Evolutionary conservation across 2,113 vertebrate genomes (phyloP).

Genomic region (Craseonycteris thonglongyai): DNA sequence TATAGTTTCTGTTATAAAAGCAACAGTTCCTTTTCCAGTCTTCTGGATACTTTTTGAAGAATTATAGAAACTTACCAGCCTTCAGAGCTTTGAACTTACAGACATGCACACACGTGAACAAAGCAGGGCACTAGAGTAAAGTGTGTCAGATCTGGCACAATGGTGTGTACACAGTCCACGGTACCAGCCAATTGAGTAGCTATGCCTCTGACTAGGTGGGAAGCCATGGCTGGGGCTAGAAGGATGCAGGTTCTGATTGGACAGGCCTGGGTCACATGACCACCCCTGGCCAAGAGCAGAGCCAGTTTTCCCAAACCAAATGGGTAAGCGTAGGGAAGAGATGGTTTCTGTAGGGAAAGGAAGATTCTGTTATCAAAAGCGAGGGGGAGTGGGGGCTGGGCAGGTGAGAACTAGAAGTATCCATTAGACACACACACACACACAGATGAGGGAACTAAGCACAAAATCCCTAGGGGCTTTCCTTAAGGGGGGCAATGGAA

Average conservation of each 20-base stretch:
- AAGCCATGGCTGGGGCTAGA: background rate
- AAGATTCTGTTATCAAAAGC: background rate
- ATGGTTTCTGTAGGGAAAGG: background rate
- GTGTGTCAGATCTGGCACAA: background rate
- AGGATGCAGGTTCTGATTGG: background rate
- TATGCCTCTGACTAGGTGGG: background rate
- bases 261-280: background rate
- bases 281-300: background rate
- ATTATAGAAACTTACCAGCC: background rate
- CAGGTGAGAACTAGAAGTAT: background rate
- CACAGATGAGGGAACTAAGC: background rate
- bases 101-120: background rate
- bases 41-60: background rate
- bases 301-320: background rate
- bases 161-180: fast-evolving
- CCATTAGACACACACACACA: background rate
- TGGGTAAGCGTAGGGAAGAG: background rate
- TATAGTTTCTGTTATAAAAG: background rate
- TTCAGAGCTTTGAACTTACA: background rate
- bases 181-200: background rate
- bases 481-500: background rate
- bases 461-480: background rate
- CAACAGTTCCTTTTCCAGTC: background rate
- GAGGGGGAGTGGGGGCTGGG: background rate
- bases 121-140: background rate